Conservation (phyloP, 2,888 invertebrate genomes). For the Brachyopa scutellaris region DNA sequence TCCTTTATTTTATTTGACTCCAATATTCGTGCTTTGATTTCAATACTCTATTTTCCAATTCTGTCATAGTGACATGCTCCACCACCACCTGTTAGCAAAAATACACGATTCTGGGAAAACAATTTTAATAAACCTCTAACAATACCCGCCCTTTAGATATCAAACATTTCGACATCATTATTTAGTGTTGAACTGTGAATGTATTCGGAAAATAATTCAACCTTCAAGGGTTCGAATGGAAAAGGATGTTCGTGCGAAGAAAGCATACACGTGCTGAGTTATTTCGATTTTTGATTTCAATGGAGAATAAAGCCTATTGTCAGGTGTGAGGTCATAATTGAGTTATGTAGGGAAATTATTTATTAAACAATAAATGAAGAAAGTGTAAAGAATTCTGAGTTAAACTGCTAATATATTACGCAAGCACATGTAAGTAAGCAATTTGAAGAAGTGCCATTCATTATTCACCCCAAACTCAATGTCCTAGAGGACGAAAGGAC, state of each 20-base stretch:
- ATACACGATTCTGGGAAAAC: not conserved
- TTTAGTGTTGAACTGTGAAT: not conserved
- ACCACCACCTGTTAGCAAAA: too few species aligned
- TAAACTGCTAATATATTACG: too few species aligned
- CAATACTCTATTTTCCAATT: too few species aligned
- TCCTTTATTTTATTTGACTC: too few species aligned
- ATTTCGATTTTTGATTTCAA: not conserved
- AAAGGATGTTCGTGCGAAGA: not conserved
- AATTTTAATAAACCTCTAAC: not conserved
- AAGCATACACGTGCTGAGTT: too few species aligned
- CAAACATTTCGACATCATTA: not conserved
- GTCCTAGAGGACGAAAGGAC: not conserved
- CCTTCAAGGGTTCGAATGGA: not conserved
- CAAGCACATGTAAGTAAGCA: not conserved
- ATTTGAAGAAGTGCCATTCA: constrained; percentile 7
- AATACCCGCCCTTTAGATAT: not conserved
- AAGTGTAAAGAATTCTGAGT: not conserved
- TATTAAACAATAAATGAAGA: not conserved
- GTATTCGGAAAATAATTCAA: not conserved
- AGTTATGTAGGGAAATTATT: too few species aligned
- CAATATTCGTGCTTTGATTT: too few species aligned
- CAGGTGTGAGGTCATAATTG: not conserved
- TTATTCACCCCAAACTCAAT: not conserved
- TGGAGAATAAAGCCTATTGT: not conserved
- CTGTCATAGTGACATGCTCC: too few species aligned